A percentile compares a stretch with the other conserved stretches of the same genome.
Evolutionary conservation across 2,888 invertebrate genomes (phyloP).

Genomic region (Drosophila bunnanda): DNA sequence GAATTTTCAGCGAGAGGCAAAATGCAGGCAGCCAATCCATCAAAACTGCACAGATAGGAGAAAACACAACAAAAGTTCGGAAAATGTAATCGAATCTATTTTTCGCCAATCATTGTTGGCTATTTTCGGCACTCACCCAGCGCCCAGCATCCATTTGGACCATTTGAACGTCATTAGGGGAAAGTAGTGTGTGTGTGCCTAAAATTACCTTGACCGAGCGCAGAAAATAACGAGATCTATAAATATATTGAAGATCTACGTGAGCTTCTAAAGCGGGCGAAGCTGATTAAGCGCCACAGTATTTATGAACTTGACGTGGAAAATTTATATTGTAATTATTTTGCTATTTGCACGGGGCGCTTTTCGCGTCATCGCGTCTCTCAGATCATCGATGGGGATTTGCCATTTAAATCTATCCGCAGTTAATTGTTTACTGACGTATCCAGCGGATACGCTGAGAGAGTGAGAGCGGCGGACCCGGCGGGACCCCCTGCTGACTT

Average conservation of each 20-base stretch:
- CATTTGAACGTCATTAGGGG: conserved; percentile 58
- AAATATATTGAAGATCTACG: conserved; percentile 56
- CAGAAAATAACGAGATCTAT: conserved; percentile 51
- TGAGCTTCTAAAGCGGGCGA: conserved; percentile 62
- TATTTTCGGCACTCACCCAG: conserved; percentile 25
- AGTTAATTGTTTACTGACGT: conserved; percentile 51
- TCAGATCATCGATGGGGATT: conserved; percentile 44
- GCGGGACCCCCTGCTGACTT: conserved; percentile 40
- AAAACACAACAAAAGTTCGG: conserved; percentile 6
- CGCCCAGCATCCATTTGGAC: conserved; percentile 6
- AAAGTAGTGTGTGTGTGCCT: conserved; percentile 41
- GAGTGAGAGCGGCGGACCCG: conserved; percentile 2
- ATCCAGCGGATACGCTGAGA: conserved; percentile 11
- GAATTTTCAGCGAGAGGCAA: conserved; percentile 49
- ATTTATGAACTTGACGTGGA: conserved; percentile 76
- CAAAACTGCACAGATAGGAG: conserved; percentile 20
- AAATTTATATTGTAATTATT: conserved; percentile 70
- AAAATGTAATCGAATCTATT: conserved; percentile 33
- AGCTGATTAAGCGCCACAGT: conserved; percentile 68
- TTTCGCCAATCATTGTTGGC: conserved; percentile 47
- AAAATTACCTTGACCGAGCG: conserved; percentile 73
- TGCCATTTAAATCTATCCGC: conserved; percentile 23
- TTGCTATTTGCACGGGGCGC: conserved; percentile 68
- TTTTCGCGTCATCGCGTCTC: conserved; percentile 66
- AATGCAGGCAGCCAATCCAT: conserved; percentile 42